Percentiles rank a stretch among this genome's conserved stretches.
These are phyloP conservation scores for Diadophis punctatus DNA, from an alignment of 2,113 vertebrate genomes.

Conservation along the genomic window DNA sequence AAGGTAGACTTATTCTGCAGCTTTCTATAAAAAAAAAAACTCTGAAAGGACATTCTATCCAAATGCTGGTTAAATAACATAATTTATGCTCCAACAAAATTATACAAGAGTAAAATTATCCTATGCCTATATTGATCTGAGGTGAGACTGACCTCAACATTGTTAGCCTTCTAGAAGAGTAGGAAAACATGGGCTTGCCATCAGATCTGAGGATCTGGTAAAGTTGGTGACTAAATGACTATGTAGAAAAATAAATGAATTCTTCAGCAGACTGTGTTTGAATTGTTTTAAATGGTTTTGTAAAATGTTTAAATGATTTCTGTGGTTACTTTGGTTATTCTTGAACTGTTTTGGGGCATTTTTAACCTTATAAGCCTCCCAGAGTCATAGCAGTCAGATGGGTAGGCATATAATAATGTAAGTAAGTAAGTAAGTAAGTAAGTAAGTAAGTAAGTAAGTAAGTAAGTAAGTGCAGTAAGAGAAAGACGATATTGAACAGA, in stretches of 20 bases:
- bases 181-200: not conserved
- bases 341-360: not conserved
- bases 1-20: constrained; percentile 42
- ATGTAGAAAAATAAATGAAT: not conserved
- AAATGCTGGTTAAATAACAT: constrained; percentile 16
- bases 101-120: not conserved
- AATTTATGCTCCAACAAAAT: constrained; percentile 3
- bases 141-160: not conserved
- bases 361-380: not conserved
- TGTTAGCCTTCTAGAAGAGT: not conserved
- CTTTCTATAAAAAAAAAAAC: constrained; percentile 48
- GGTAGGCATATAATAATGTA: not conserved
- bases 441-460: not conserved
- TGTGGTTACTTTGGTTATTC: not conserved
- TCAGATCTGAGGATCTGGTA: not conserved
- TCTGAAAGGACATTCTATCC: constrained; percentile 52
- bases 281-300: not conserved
- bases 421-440: not conserved
- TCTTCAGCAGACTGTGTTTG: not conserved
- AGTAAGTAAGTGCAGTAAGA: not conserved
- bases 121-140: not conserved
- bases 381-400: not conserved
- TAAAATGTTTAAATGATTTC: not conserved
- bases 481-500: constrained; percentile 22
- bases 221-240: not conserved